phyloP scores from a whole-genome alignment of 2,113 vertebrate species.

The Neogale vison region DNA sequence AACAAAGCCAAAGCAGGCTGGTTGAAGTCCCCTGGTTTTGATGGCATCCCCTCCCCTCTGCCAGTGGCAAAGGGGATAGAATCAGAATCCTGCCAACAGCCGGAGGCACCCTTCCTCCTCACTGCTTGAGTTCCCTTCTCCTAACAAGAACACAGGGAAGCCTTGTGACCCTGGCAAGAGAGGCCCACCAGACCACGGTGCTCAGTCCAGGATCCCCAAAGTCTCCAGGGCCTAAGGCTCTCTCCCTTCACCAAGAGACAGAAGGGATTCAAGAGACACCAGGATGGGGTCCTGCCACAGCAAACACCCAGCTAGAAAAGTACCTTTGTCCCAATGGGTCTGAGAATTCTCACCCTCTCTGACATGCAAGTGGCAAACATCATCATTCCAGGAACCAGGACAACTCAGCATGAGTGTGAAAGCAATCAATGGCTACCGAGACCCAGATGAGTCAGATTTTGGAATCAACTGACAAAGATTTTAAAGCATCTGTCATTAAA shows the following conservation, averaged over 20 bases:
- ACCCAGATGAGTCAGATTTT: background rate
- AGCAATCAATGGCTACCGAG: rapidly evolving
- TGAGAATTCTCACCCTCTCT: background rate
- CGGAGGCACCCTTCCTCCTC: background rate
- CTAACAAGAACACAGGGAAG: background rate
- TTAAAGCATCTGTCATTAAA: background rate
- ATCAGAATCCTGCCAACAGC: background rate
- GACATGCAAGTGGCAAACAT: background rate
- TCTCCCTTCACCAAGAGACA: background rate
- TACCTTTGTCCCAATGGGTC: background rate
- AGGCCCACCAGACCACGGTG: too few relatives aligned
- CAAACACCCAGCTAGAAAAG: background rate
- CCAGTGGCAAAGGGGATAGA: background rate
- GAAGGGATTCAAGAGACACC: too few relatives aligned
- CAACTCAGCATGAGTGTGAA: background rate
- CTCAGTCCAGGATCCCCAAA: too few relatives aligned
- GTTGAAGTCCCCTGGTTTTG: background rate
- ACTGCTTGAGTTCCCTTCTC: background rate
- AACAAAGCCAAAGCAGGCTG: background rate
- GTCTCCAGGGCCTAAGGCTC: background rate
- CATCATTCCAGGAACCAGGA: background rate
- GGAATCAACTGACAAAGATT: background rate
- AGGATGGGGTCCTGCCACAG: rapidly evolving
- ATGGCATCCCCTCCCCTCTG: background rate
- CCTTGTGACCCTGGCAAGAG: background rate